These are phyloP conservation scores for Cavia porcellus DNA, from an alignment of 2,113 vertebrate species.

Conservation along the genomic window DNA sequence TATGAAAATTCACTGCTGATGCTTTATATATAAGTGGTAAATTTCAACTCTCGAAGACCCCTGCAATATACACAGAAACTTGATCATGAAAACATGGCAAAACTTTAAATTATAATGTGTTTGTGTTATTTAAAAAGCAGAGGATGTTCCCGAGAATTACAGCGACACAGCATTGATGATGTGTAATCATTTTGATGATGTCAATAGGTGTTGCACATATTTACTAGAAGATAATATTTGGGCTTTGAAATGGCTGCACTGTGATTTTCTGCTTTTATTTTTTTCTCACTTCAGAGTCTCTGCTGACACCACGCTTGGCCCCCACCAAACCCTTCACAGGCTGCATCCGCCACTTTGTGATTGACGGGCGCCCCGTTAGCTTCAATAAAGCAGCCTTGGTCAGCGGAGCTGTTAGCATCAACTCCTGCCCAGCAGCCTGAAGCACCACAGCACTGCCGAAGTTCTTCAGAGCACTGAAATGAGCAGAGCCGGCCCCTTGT, in stretches of 20 bases:
- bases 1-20: slow-evolving; percentile 27
- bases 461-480: slow-evolving; percentile 74
- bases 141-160: neutral
- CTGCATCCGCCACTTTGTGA: slow-evolving; percentile 94
- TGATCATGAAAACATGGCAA: slow-evolving; percentile 16
- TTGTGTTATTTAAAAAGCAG: neutral
- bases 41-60: neutral
- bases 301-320: slow-evolving; percentile 89
- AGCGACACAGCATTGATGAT: neutral
- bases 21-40: neutral
- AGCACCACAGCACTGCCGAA: neutral
- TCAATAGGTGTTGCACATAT: neutral
- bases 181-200: neutral
- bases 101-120: neutral
- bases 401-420: slow-evolving; percentile 94
- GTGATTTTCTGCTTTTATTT: neutral
- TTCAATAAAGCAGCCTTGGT: slow-evolving; percentile 94
- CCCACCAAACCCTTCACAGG: slow-evolving; percentile 92
- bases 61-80: neutral
- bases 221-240: neutral
- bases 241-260: neutral
- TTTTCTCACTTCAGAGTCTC: slow-evolving; percentile 88
- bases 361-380: slow-evolving; percentile 92
- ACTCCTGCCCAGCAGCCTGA: slow-evolving; percentile 94
- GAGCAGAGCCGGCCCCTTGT: slow-evolving; percentile 24